phyloP scores from a whole-genome alignment of 2,888 invertebrate species.

The Erpobdella octoculata region DNA sequence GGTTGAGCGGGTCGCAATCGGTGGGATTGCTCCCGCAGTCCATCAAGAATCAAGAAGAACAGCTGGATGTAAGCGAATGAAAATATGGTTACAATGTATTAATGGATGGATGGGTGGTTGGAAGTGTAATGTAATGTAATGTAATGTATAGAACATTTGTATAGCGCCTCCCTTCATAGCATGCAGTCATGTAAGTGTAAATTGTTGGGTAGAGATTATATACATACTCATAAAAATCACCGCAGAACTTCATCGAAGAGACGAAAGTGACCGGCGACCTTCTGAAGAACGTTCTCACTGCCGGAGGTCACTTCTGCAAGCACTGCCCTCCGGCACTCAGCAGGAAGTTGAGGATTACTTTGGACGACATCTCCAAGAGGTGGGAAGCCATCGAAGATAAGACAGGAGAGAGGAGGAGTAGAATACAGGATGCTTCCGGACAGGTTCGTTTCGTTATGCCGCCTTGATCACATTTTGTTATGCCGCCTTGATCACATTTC shows the following conservation, averaged over 20 bases:
- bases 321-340: slow-evolving; percentile 51
- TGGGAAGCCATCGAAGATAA: slow-evolving; percentile 87
- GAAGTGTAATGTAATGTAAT: no score
- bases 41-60: slow-evolving; percentile 87
- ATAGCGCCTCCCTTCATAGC: no score
- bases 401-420: slow-evolving; percentile 91
- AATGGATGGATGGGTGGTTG: no score
- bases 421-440: slow-evolving; percentile 77
- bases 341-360: slow-evolving; percentile 75
- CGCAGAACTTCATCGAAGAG: slow-evolving; percentile 22
- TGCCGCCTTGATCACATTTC: no score
- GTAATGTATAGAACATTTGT: no score
- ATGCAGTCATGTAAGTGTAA: no score
- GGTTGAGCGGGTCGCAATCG: slow-evolving; percentile 86
- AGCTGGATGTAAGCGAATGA: slow-evolving; percentile 89
- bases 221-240: neutral
- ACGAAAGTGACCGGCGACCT: neutral
- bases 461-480: no score
- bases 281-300: neutral
- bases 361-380: slow-evolving; percentile 78
- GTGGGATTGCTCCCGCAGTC: slow-evolving; percentile 97
- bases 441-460: neutral
- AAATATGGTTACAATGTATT: no score
- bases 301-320: slow-evolving; percentile 12
- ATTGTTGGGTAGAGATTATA: neutral